A percentile compares a stretch with the other conserved stretches of the same genome.
Evolutionary conservation across 2,888 invertebrate genomes (phyloP).

Genomic region (Andrena bicolor): DNA sequence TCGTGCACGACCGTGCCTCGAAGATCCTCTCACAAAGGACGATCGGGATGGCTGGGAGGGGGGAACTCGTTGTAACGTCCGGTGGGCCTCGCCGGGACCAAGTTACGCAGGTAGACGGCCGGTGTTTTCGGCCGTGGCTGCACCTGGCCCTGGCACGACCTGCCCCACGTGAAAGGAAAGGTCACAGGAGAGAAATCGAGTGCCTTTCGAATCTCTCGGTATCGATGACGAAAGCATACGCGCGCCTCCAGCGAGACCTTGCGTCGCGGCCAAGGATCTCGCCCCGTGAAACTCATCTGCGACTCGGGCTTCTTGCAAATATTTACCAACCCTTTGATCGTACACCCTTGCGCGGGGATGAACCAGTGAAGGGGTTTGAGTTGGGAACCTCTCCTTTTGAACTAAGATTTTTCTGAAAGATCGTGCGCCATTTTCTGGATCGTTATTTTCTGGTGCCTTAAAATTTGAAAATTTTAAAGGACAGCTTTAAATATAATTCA

Average conservation of each 20-base stretch:
- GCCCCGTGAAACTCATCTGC: slow-evolving; percentile 44
- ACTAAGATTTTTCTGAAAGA: too few relatives aligned
- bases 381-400: too few relatives aligned
- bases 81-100: slow-evolving; percentile 33
- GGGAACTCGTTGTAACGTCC: slow-evolving; percentile 36
- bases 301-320: neutral
- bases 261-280: slow-evolving; percentile 62
- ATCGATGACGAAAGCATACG: slow-evolving; percentile 65
- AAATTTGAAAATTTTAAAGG: too few relatives aligned
- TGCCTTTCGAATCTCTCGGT: slow-evolving; percentile 57
- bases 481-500: too few relatives aligned
- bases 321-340: too few relatives aligned
- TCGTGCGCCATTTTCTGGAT: too few relatives aligned
- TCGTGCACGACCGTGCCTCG: slow-evolving; percentile 60
- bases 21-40: slow-evolving; percentile 66
- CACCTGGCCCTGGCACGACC: slow-evolving; percentile 74
- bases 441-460: too few relatives aligned
- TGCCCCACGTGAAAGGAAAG: slow-evolving; percentile 76
- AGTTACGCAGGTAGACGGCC: slow-evolving; percentile 64
- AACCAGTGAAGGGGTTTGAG: too few relatives aligned
- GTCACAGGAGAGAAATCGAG: slow-evolving; percentile 72
- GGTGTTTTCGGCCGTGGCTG: slow-evolving; percentile 57
- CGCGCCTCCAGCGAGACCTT: slow-evolving; percentile 64
- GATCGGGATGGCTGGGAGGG: neutral
- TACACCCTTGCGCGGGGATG: too few relatives aligned